Conservation (phyloP, 2,888 invertebrate genomes). For the Lycaena phlaeas region DNA sequence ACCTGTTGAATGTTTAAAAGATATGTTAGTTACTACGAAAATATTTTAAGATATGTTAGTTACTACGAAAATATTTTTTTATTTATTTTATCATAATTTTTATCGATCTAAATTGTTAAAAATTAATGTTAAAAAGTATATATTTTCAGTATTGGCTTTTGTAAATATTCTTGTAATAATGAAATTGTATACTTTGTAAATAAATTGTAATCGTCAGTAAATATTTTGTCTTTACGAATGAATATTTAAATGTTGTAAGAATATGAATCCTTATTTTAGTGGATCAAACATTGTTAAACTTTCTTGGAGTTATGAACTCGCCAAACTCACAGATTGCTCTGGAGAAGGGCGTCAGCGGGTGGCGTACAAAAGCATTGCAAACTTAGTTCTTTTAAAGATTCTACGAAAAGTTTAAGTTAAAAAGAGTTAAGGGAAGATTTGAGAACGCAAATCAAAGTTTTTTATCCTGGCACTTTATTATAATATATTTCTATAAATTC, state of each 20-base stretch:
- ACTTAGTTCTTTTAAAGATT: slow-evolving; percentile 43
- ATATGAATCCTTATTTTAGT: slow-evolving; percentile 33
- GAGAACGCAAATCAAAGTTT: neutral
- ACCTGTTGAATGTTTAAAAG: slow-evolving; percentile 75
- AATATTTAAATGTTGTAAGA: neutral
- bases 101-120: no score
- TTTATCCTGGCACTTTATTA: neutral
- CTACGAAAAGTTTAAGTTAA: slow-evolving; percentile 25
- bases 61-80: no score
- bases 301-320: slow-evolving; percentile 42
- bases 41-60: neutral
- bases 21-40: no score
- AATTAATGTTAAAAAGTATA: no score
- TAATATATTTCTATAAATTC: neutral
- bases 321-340: slow-evolving; percentile 42
- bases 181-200: no score
- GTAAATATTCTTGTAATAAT: no score
- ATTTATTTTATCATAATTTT: no score
- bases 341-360: slow-evolving; percentile 27
- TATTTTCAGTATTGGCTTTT: no score
- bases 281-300: slow-evolving; percentile 31
- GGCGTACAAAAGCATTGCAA: slow-evolving; percentile 31
- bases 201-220: no score
- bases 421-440: slow-evolving; percentile 17
- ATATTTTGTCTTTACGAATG: no score